Base-by-base conservation (phyloP, 2,888 invertebrate genomes). In the Copidosoma aretas region DNA sequence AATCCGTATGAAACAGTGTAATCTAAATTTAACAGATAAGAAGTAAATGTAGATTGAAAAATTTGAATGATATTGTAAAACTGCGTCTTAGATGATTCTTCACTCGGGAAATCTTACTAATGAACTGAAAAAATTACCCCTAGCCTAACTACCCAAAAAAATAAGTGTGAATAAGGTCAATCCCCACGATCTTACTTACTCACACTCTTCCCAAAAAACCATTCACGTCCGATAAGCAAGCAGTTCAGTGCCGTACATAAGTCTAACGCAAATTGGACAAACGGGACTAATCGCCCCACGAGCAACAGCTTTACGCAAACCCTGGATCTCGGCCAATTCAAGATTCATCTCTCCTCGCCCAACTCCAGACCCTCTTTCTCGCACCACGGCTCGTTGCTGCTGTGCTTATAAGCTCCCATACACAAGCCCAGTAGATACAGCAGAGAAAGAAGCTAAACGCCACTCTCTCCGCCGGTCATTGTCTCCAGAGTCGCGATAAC, bases 251-350 rank as follows among this genome's bases (percentile, higher is more conserved):
- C 24, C 57, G 62, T 32, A 19, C 54, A 60, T 64, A 67, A 67
- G 67, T 67, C 67, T 64, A 63, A 67, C 64, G 43, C 12, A 57
- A 60, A 70, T 70, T 63, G 70, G 66, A 60, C 64, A 41, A 57
- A 60, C 60, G 67, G 70, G 57, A 70, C 63, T 70, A 70, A 70
- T 70, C 70, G 67, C 10, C 64, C 60, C 70, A 56, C 62, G 60
- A 66, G 70, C 66, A 60, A 64, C 64, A 65, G 39, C 58, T 59
- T 3, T 43, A 32, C 32, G 32, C 32, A 32, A 32, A 5, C 54
- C 43, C 41, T 69, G 70, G 67, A 70, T 10, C 24, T 10, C 14
- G 22, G 67, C 70, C 70, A 70, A 67, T 66, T 56, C 24, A 32
- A 53, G 41, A 65, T 61, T 43, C 57, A 68, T 68, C 51, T 25